These are phyloP conservation scores for Styela clava DNA, from an alignment of 23 tunicate species.

Conservation along the genomic window DNA sequence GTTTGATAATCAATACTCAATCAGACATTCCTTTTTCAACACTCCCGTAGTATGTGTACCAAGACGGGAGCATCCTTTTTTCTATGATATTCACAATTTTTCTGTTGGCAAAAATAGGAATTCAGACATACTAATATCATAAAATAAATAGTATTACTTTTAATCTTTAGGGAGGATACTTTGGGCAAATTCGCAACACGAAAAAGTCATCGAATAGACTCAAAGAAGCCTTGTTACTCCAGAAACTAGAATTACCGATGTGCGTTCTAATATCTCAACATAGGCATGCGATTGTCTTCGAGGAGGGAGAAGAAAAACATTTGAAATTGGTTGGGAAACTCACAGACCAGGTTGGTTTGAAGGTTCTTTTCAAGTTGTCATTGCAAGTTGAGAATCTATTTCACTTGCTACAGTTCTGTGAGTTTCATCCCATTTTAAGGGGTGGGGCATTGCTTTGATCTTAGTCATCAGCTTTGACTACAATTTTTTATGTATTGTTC, in stretches of 20 bases:
- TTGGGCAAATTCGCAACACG: conserved; percentile 98
- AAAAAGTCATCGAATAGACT: conserved; percentile 84
- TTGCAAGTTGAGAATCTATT: background rate
- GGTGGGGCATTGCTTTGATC: too few relatives aligned
- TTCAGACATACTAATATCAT: too few relatives aligned
- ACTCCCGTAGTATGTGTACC: too few relatives aligned
- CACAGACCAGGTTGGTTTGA: conserved; percentile 97
- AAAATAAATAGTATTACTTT: too few relatives aligned
- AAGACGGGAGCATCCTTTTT: too few relatives aligned
- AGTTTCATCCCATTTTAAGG: too few relatives aligned
- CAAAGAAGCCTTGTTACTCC: conserved; percentile 75
- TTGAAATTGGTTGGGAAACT: conserved; percentile 93
- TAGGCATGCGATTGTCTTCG: conserved; percentile 85
- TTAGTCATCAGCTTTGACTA: too few relatives aligned
- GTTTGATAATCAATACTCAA: too few relatives aligned
- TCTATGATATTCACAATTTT: too few relatives aligned
- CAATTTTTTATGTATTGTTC: too few relatives aligned
- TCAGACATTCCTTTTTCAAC: too few relatives aligned
- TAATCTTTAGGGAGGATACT: conserved; percentile 82
- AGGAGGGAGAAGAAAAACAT: conserved; percentile 70
- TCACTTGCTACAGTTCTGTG: background rate
- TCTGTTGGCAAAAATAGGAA: too few relatives aligned
- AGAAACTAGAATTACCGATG: conserved; percentile 89
- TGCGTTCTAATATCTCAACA: conserved; percentile 95
- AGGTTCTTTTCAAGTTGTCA: background rate